Evolutionary conservation across 2,797 vertebrate species (phyloP), one percentile per base, ranked within the genome.

Genomic region (Hipposideros larvatus): DNA sequence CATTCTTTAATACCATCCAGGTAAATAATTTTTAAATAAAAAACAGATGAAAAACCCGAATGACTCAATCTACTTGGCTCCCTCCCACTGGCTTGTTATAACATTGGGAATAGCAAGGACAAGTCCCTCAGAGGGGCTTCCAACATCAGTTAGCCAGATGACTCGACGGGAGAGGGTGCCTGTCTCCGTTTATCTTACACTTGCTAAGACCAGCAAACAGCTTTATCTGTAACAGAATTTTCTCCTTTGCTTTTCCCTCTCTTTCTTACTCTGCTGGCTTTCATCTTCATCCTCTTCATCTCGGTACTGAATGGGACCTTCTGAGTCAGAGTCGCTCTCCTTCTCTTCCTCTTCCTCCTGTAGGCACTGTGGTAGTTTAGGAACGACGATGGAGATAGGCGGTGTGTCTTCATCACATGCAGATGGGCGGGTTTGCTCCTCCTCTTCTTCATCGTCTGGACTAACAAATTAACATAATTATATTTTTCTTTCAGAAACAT

Each of bases 381-480:
- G 99, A 96, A 99, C 98, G 75, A 99, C 98, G 77, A 99, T 96
- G n/a, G 99, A 99, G 97, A 99, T 98, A 18, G 98, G 98, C 0
- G 99, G 97, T 53, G 79, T 55, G 0, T 99, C 99, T 73, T 99
- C 99, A n/a, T 99, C 98, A 77, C 99, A 98, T 43, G 99, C 99
- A 53, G 96, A 97, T 16, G 98, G 98, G 96, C 98, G 98, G 2
- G 98, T 98, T 1, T 99, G 99, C n/a, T 99, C 99, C 0, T 99
- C 99, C 8, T 99, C 99, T 96, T 99, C 99, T 96, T 99, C 99
- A 98, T 99, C 99, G n/a, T 99, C 99, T 98, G 99, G 99, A 98
- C 99, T 99, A 97, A 98, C 61, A 11, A 97, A 97, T 97, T 55
- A 94, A 98, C 4, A 63, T 28, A 86, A 84, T 84, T 86, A 66